Evolutionary conservation across 1,140 invertebrate genomes (phyloP).

Genomic region (Spodoptera frugiperda): DNA sequence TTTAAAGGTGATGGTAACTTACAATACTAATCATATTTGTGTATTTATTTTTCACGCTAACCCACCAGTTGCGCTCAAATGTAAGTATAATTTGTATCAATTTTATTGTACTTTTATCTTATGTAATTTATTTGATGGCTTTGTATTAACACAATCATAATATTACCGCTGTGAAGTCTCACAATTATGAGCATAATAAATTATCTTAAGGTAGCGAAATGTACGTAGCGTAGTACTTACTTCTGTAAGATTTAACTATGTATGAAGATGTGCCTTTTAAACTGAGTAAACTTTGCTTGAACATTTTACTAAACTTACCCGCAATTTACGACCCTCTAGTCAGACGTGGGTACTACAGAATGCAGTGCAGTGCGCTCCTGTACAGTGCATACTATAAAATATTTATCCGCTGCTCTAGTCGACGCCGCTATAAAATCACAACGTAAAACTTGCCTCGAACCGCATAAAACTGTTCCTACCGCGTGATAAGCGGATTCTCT

Average conservation of each 20-base stretch:
- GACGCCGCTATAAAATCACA: slow-evolving; percentile 24
- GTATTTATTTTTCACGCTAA: slow-evolving; percentile 70
- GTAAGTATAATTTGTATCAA: slow-evolving; percentile 67
- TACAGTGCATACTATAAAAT: slow-evolving; percentile 2
- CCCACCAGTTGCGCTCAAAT: slow-evolving; percentile 77
- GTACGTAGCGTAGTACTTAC: too few species aligned
- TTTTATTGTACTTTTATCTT: neutral
- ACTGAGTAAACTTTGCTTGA: too few species aligned
- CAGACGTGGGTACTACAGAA: too few species aligned
- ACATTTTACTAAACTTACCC: too few species aligned
- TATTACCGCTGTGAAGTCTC: too few species aligned
- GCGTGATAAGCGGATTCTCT: slow-evolving; percentile 37
- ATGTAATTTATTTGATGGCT: neutral
- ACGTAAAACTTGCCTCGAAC: neutral
- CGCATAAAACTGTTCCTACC: slow-evolving; percentile 23
- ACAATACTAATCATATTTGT: slow-evolving; percentile 5
- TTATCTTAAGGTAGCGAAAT: too few species aligned
- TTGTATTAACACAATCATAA: too few species aligned
- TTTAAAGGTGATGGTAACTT: slow-evolving; percentile 12
- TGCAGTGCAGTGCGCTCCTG: neutral
- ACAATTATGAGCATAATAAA: too few species aligned
- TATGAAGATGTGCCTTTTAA: neutral
- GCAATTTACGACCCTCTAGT: too few species aligned
- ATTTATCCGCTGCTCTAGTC: neutral
- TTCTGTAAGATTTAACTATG: neutral